Evolutionary conservation across 1,140 invertebrate genomes (phyloP), one percentile per base, ranked within the genome.

Genomic region (Polypedilum pembai): DNA sequence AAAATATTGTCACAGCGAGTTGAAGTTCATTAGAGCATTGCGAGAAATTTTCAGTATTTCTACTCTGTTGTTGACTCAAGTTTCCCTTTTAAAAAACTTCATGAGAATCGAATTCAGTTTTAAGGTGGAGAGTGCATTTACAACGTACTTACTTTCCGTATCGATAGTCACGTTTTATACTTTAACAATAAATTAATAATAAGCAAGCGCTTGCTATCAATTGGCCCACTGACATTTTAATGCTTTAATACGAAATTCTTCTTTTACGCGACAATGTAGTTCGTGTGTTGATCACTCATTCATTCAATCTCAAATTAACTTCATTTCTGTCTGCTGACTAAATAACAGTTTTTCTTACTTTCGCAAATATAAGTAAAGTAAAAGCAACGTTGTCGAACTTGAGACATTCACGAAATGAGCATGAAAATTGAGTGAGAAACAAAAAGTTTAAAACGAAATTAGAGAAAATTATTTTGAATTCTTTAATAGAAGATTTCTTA

Each of bases 21-120:
- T 18, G 65, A 69, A 20, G 65, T 69, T 69, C 65, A 69, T 21
- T 69, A 18, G 65, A 69, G 65, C 65, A 69, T 69, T 69, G n/a
- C 63, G 65, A 69, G 45, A 56, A 56, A 56, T 56, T 56, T 12
- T 56, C 12, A n/a, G n/a, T n/a, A 15, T 33, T 33, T 33, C 24
- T 33, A 33, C 24, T 33, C 24, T 33, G 24, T 33, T 33, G 24
- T 33, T 33, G 24, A 33, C 24, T 33, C 24, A 33, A 33, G 24
- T 33, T 33, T 33, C 24, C 24, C 24, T 33, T 33, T 33, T 33
- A 45, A 45, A 45, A 15, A 56, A n/a, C n/a, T 56, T 56, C 45
- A 56, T 56, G 45, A 56, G 45, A 56, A 56, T 56, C 15, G 12
- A 15, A 56, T 56, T 56, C 12, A 56, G 12, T 56, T 56, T 56